Evolutionary conservation across 1,140 invertebrate genomes (phyloP).

Genomic region (Acromyrmex heyeri): DNA sequence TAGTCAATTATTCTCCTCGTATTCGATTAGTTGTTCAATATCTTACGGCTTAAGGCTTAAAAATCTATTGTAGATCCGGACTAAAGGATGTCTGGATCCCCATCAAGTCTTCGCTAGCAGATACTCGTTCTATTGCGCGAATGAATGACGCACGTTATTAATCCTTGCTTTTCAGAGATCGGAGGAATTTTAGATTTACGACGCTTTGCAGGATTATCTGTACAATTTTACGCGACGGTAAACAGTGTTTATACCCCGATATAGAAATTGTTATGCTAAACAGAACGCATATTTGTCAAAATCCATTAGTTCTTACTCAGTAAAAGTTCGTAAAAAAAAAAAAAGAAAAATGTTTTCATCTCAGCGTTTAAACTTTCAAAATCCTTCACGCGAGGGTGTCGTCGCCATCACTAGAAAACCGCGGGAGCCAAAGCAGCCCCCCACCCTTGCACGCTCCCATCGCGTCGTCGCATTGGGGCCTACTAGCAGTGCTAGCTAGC

Average conservation of each 20-base stretch:
- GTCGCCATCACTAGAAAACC: conserved; percentile 32
- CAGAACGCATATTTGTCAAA: too few relatives aligned
- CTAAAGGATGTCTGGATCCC: too few relatives aligned
- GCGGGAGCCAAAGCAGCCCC: neutral
- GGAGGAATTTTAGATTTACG: neutral
- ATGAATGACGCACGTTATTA: neutral
- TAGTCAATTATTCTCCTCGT: too few relatives aligned
- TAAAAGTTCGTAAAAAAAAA: neutral
- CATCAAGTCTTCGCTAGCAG: too few relatives aligned
- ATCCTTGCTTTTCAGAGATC: neutral
- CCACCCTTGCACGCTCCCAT: conserved; percentile 8
- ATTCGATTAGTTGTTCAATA: too few relatives aligned
- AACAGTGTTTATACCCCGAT: too few relatives aligned
- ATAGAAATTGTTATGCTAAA: too few relatives aligned
- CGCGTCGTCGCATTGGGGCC: conserved; percentile 25
- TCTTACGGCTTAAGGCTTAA: too few relatives aligned
- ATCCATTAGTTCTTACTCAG: neutral
- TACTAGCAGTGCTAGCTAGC: conserved; percentile 17
- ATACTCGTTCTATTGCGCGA: too few relatives aligned
- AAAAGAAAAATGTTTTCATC: neutral
- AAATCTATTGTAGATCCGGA: too few relatives aligned
- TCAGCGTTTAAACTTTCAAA: neutral
- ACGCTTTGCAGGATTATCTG: neutral
- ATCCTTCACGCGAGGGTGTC: neutral
- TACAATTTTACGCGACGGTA: too few relatives aligned